These are phyloP conservation scores for Neogale vison DNA, from an alignment of 2,113 vertebrate species.

Conservation along the genomic window DNA sequence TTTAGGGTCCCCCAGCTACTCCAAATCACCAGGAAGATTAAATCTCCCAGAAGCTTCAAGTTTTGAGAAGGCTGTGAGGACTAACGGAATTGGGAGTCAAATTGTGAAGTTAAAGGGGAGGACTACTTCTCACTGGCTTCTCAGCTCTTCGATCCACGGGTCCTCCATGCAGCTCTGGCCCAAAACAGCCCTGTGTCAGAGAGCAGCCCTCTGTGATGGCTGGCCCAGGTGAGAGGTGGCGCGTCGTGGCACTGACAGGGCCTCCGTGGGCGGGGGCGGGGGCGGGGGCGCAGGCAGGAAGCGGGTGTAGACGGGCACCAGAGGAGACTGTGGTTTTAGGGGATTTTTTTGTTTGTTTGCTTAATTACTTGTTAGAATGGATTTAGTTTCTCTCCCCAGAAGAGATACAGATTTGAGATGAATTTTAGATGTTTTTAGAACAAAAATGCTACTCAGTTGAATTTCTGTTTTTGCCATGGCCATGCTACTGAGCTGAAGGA, in stretches of 20 bases:
- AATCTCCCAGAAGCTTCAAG: not conserved
- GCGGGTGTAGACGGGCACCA: not conserved
- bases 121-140: not conserved
- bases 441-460: conserved; percentile 47
- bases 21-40: not conserved
- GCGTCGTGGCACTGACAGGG: no score
- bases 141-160: not conserved
- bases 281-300: not conserved
- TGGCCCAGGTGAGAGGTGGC: not conserved
- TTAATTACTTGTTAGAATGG: conserved; percentile 49
- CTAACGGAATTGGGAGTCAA: not conserved
- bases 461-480: conserved; percentile 10
- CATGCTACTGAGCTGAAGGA: not conserved
- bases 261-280: not conserved
- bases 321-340: conserved; percentile 11
- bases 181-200: not conserved
- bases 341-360: conserved; percentile 42
- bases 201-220: accelerated
- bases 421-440: conserved; percentile 44
- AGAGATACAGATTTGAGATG: conserved; percentile 41
- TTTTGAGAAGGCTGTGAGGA: not conserved
- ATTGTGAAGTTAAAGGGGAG: not conserved
- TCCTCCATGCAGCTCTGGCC: not conserved
- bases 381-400: conserved; percentile 44
- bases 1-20: no score